These are phyloP conservation scores for Bothrops jararaca DNA, from an alignment of 2,113 vertebrate species.

Conservation along the genomic window DNA sequence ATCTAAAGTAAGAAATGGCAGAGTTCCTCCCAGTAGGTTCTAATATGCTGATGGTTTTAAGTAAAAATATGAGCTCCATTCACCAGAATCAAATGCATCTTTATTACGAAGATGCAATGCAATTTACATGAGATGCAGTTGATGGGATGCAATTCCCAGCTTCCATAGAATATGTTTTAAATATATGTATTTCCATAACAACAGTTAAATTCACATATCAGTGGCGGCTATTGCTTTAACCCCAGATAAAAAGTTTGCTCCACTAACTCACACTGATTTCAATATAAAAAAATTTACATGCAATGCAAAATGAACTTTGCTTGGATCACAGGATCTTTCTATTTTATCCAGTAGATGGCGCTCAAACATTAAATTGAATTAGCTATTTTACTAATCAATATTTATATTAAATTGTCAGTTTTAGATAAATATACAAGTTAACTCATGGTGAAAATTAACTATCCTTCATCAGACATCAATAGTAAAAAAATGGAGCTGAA, in stretches of 20 bases:
- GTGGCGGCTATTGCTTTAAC: not conserved
- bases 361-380: conserved; percentile 50
- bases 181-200: accelerated
- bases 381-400: accelerated
- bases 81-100: not conserved
- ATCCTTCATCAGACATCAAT: not conserved
- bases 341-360: conserved; percentile 62
- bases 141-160: not conserved
- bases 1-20: not conserved
- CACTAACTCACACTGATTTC: not conserved
- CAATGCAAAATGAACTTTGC: not conserved
- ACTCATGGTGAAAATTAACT: not conserved
- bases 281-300: not conserved
- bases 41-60: not conserved
- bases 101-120: not conserved
- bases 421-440: not conserved
- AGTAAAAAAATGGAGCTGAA: not conserved
- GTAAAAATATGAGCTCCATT: not conserved
- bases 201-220: not conserved
- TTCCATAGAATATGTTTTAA: not conserved
- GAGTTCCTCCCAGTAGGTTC: not conserved
- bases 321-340: not conserved
- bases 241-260: not conserved
- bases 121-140: not conserved
- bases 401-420: not conserved